A percentile compares a stretch with the other conserved stretches of the same genome.
phyloP scores from a whole-genome alignment of 2,888 invertebrate species.

The Melinopterus prodromus region DNA sequence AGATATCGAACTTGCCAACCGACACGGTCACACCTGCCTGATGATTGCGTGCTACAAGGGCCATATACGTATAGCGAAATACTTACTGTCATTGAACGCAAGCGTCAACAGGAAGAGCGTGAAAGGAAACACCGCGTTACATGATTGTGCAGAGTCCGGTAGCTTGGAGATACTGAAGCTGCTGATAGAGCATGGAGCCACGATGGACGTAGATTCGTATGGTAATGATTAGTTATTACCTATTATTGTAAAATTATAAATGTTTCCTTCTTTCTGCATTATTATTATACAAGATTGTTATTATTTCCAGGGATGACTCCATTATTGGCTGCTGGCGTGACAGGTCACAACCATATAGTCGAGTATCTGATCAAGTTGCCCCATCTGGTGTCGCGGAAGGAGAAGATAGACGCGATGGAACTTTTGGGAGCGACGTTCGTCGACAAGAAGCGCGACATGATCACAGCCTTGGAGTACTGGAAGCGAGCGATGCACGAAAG shows the following conservation, averaged over 20 bases:
- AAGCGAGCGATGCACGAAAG: conserved; percentile 90
- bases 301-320: conserved; percentile 85
- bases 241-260: too few relatives aligned
- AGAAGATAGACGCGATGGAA: conserved; percentile 89
- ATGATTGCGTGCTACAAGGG: conserved; percentile 99
- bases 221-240: conserved; percentile 62
- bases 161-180: conserved; percentile 91
- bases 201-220: conserved; percentile 94
- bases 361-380: conserved; percentile 85
- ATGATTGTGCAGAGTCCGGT: conserved; percentile 97
- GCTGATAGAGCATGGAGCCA: conserved; percentile 85
- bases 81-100: conserved; percentile 84
- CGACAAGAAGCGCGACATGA: conserved; percentile 95
- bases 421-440: conserved; percentile 94
- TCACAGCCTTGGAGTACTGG: conserved; percentile 89
- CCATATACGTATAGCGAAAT: conserved; percentile 89
- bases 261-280: too few relatives aligned
- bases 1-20: conserved; percentile 96
- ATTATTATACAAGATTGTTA: not conserved
- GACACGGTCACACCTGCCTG: conserved; percentile 95
- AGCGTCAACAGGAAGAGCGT: conserved; percentile 93
- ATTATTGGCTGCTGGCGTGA: conserved; percentile 89
- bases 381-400: conserved; percentile 75
- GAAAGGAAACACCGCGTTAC: conserved; percentile 95
- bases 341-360: conserved; percentile 92